Conservation (phyloP, 2,113 vertebrate genomes). For the Oryzias javanicus region DNA sequence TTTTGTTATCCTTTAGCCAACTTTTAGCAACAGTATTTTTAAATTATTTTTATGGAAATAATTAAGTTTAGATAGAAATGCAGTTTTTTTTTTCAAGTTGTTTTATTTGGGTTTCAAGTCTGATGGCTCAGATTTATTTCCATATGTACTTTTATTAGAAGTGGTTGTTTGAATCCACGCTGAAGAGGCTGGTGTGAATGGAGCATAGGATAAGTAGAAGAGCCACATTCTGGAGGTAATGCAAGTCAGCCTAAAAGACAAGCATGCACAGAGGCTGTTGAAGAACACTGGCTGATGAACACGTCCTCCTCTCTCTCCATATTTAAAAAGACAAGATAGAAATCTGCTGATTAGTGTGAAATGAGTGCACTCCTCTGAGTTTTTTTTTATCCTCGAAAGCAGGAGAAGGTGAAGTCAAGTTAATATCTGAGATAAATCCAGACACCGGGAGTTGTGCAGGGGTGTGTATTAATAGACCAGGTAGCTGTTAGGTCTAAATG, state of each 20-base stretch:
- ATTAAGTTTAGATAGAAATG: too few species aligned
- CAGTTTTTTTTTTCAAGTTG: too few species aligned
- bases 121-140: too few species aligned
- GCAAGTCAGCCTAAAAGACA: background rate
- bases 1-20: too few species aligned
- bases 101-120: too few species aligned
- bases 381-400: constrained; percentile 18
- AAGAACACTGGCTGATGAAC: background rate
- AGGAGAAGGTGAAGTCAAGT: constrained; percentile 18
- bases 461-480: constrained; percentile 56
- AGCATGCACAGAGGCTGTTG: background rate
- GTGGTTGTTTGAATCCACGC: too few species aligned
- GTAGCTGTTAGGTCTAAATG: constrained; percentile 50
- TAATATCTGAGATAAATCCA: constrained; percentile 35
- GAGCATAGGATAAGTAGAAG: too few species aligned
- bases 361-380: constrained; percentile 16
- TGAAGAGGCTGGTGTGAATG: too few species aligned
- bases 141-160: too few species aligned
- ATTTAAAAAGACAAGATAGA: background rate
- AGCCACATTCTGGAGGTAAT: background rate
- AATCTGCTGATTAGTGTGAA: constrained; percentile 11
- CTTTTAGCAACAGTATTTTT: too few species aligned
- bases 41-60: too few species aligned
- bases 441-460: constrained; percentile 13
- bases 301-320: too few species aligned